These are phyloP conservation scores for Dinomys branickii DNA, from an alignment of 2,113 vertebrate species.

Conservation along the genomic window DNA sequence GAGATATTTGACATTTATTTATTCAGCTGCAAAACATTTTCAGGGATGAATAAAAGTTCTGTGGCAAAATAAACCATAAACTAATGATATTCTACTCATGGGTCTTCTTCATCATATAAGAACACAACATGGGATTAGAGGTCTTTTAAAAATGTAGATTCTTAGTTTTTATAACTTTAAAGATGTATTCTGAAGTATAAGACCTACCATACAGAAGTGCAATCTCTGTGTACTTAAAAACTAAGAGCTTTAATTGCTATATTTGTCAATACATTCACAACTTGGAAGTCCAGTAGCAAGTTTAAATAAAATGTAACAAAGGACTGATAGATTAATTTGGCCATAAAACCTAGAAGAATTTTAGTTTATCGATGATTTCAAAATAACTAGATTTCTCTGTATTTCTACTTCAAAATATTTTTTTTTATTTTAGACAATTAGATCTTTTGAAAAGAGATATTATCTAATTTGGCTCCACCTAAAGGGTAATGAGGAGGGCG, in stretches of 20 bases:
- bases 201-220: neutral
- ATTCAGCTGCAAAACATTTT: constrained; percentile 45
- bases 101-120: neutral
- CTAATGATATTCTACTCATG: neutral
- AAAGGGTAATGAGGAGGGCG: neutral
- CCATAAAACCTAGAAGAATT: constrained; percentile 10
- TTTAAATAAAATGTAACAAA: constrained; percentile 50
- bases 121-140: neutral
- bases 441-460: neutral
- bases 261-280: constrained; percentile 38
- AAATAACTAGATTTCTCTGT: constrained; percentile 32
- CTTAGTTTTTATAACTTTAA: neutral
- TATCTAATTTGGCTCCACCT: neutral
- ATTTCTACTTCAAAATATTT: constrained; percentile 54
- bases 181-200: neutral
- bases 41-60: constrained; percentile 17
- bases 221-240: neutral
- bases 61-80: constrained; percentile 1
- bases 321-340: neutral
- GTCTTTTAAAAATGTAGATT: neutral
- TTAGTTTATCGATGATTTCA: neutral
- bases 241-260: neutral
- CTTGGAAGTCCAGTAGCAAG: constrained; percentile 4
- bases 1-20: neutral
- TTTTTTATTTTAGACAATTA: neutral